These are phyloP conservation scores for Ptychadena robeensis DNA, from an alignment of 2,797 vertebrate species.

Conservation along the genomic window DNA sequence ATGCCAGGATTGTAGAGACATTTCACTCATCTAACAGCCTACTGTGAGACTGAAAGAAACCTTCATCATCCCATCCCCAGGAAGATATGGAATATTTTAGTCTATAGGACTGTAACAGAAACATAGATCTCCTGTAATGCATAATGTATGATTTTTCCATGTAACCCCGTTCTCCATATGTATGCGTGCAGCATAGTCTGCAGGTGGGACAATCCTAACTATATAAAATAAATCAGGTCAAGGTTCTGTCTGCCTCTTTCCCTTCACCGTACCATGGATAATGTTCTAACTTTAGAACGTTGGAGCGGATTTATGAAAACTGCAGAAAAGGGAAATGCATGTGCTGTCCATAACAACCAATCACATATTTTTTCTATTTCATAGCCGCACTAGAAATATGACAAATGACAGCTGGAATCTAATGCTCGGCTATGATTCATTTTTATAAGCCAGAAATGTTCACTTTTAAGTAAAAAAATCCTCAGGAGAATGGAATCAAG, in stretches of 20 bases:
- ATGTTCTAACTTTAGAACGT: background rate
- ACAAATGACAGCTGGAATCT: background rate
- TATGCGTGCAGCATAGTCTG: background rate
- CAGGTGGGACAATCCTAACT: background rate
- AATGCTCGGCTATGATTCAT: background rate
- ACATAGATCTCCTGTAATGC: background rate
- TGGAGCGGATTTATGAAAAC: background rate
- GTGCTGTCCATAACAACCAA: background rate
- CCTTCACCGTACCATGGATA: background rate
- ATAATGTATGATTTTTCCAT: background rate
- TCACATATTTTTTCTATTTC: background rate
- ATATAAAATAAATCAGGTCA: background rate
- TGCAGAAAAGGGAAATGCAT: background rate
- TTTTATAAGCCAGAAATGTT: background rate
- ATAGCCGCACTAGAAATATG: background rate
- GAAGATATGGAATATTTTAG: background rate
- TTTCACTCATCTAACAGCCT: background rate
- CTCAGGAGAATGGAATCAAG: background rate
- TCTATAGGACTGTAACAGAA: background rate
- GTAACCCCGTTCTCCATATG: background rate
- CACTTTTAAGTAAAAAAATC: background rate
- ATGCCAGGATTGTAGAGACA: background rate
- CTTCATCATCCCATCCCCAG: background rate
- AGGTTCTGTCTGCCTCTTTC: background rate
- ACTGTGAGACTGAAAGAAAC: background rate